Evolutionary conservation across 2,113 vertebrate species (phyloP).

Genomic region (Prolemur simus): DNA sequence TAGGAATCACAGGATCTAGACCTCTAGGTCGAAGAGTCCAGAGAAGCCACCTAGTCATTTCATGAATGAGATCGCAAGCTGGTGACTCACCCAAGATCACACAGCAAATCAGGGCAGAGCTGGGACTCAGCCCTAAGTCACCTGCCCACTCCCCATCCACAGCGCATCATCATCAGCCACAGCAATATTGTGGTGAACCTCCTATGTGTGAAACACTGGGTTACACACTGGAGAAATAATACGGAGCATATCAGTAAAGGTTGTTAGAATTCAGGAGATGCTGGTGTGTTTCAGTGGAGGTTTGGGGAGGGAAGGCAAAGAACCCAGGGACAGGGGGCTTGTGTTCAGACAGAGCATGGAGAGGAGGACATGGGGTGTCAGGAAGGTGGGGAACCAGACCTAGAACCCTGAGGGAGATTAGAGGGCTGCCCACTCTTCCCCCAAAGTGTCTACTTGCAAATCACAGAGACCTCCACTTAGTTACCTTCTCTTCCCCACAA

Average conservation of each 20-base stretch:
- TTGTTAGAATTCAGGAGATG: not conserved
- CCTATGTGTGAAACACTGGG: not conserved
- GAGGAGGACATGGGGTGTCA: not conserved
- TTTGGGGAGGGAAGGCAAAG: not conserved
- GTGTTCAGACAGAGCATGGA: not conserved
- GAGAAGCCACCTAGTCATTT: not conserved
- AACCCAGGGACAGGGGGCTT: not conserved
- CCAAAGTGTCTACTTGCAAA: not conserved
- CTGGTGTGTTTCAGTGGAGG: not conserved
- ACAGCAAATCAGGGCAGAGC: not conserved
- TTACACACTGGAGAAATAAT: not conserved
- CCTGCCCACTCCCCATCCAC: too few species aligned
- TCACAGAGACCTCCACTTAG: not conserved
- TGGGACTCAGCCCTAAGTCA: not conserved
- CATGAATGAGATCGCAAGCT: not conserved
- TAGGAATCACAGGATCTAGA: not conserved
- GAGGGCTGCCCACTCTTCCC: not conserved
- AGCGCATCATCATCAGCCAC: rapidly evolving
- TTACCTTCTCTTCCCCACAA: not conserved
- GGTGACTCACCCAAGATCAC: not conserved
- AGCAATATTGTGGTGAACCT: not conserved
- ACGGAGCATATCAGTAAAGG: not conserved
- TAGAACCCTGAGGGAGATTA: not conserved
- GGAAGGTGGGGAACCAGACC: not conserved
- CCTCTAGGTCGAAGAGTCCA: not conserved